Percentiles rank a stretch among this genome's conserved stretches.
These are phyloP conservation scores for Carcina quercana DNA, from an alignment of 2,888 invertebrate species.

Conservation along the genomic window DNA sequence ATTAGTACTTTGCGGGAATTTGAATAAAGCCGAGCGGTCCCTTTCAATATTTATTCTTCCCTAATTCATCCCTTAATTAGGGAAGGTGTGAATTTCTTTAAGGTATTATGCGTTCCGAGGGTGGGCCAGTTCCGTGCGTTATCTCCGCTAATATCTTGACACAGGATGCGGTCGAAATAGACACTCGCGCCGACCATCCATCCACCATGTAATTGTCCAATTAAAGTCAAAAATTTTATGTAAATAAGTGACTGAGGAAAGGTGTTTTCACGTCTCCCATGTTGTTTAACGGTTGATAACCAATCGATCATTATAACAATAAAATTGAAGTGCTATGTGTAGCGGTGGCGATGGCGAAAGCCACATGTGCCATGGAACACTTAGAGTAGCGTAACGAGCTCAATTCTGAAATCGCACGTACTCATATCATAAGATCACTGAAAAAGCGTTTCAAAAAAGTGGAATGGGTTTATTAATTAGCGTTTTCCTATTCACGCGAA, in stretches of 20 bases:
- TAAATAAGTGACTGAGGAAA: constrained; percentile 34
- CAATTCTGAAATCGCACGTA: constrained; percentile 15
- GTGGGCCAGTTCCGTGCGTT: constrained; percentile 51
- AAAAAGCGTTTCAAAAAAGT: constrained; percentile 24
- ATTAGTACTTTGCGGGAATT: constrained; percentile 30
- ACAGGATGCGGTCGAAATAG: constrained; percentile 56
- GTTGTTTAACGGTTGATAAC: constrained; percentile 9
- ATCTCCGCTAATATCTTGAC: constrained; percentile 52
- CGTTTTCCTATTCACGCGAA: constrained; percentile 39
- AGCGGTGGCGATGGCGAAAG: constrained; percentile 20
- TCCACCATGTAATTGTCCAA: constrained; percentile 67
- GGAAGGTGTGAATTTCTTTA: constrained; percentile 68
- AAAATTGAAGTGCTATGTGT: constrained; percentile 17
- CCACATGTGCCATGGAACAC: constrained; percentile 19
- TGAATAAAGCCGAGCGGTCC: constrained; percentile 34
- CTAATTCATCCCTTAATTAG: constrained; percentile 64
- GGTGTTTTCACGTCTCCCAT: constrained; percentile 4
- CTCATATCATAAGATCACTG: constrained; percentile 25
- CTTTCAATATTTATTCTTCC: constrained; percentile 56
- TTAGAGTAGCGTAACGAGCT: constrained; percentile 16
- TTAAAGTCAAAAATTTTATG: constrained; percentile 65
- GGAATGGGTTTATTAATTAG: constrained; percentile 42
- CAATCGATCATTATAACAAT: constrained; percentile 16
- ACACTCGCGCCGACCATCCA: constrained; percentile 39
- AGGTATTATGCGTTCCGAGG: constrained; percentile 51